A percentile compares a stretch with the other conserved stretches of the same genome.
These are phyloP conservation scores for Ochotona princeps DNA, from an alignment of 2,113 vertebrate species.

Conservation along the genomic window DNA sequence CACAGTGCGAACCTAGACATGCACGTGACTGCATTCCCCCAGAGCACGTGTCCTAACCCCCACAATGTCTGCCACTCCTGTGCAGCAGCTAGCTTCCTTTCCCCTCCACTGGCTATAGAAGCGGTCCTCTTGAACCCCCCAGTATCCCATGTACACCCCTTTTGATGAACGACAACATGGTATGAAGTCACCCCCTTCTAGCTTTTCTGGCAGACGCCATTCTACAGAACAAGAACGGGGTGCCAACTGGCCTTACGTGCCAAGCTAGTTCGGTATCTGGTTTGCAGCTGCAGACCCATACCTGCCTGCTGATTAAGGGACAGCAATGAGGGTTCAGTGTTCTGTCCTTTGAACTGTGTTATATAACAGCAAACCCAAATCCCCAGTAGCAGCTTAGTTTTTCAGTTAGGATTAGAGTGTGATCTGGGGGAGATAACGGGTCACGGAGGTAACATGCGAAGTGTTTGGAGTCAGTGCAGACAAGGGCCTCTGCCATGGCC, in stretches of 20 bases:
- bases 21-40: too few species aligned
- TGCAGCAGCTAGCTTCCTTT: not conserved
- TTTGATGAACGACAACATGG: not conserved
- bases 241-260: too few species aligned
- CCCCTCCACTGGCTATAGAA: not conserved
- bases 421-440: too few species aligned
- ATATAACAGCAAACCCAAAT: not conserved
- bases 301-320: not conserved
- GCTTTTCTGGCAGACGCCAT: not conserved
- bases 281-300: not conserved
- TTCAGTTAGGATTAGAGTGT: not conserved
- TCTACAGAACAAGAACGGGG: not conserved
- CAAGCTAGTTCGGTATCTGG: fast-evolving
- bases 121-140: too few species aligned
- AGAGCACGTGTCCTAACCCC: not conserved
- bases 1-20: not conserved
- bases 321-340: not conserved
- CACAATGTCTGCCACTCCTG: not conserved
- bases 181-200: not conserved
- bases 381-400: not conserved
- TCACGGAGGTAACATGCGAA: too few species aligned
- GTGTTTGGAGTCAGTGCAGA: too few species aligned
- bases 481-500: not conserved
- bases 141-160: not conserved
- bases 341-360: not conserved